phyloP scores from a whole-genome alignment of 1,140 invertebrate genomes.

The Dendrolimus punctatus region DNA sequence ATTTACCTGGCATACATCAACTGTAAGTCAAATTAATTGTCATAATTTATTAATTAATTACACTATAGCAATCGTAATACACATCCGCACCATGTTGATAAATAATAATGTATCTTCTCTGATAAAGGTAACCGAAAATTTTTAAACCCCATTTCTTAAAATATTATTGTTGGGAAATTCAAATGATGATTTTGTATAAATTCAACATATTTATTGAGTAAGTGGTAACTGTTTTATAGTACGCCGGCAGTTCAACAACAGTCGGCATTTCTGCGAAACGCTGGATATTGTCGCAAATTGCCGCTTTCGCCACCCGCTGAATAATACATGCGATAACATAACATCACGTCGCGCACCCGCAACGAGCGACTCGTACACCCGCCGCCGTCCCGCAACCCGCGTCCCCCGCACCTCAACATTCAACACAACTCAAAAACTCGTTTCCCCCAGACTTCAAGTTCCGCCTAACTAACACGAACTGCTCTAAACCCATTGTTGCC shows the following conservation, averaged over 20 bases:
- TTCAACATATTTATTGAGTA: constrained; percentile 59
- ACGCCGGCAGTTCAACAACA: constrained; percentile 50
- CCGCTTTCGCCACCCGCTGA: constrained; percentile 67
- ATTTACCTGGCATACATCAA: too few relatives aligned
- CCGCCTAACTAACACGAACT: constrained; percentile 16
- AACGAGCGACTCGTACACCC: constrained; percentile 17
- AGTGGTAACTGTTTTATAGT: constrained; percentile 57
- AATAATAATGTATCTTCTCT: too few relatives aligned
- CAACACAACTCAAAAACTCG: constrained; percentile 12
- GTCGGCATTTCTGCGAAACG: constrained; percentile 61
- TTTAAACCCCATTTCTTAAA: too few relatives aligned
- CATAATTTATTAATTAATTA: too few relatives aligned
- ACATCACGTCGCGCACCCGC: constrained; percentile 54
- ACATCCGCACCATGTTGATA: too few relatives aligned
- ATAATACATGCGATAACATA: constrained; percentile 70
- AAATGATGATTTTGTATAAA: constrained; percentile 47
- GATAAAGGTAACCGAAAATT: too few relatives aligned
- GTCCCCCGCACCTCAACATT: constrained; percentile 9
- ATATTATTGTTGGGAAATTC: too few relatives aligned
- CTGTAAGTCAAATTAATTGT: too few relatives aligned
- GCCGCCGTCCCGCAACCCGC: constrained; percentile 16
- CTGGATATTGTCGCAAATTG: constrained; percentile 70
- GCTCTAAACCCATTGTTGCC: constrained; percentile 21
- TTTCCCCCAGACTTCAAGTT: constrained; percentile 17
- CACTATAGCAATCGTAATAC: too few relatives aligned